phyloP scores from a whole-genome alignment of 2,797 vertebrate genomes.

The Poecilia gillii region DNA sequence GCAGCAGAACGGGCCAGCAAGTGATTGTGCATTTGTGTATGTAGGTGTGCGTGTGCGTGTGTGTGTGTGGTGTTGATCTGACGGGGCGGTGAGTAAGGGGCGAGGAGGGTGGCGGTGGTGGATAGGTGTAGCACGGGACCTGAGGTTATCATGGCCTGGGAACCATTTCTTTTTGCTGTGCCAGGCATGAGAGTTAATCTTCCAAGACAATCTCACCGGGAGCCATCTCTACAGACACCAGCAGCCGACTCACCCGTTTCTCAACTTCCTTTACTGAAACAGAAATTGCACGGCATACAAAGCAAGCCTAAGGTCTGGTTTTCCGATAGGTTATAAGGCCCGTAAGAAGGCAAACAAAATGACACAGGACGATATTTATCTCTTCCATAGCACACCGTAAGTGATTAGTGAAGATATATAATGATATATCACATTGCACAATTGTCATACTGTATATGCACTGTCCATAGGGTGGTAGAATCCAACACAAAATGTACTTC shows the following conservation, averaged over 20 bases:
- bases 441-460: slow-evolving; percentile 75
- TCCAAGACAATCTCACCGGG: slow-evolving; percentile 67
- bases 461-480: slow-evolving; percentile 67
- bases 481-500: slow-evolving; percentile 68
- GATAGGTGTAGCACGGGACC: slow-evolving; percentile 65
- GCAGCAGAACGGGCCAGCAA: slow-evolving; percentile 79
- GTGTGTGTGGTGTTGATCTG: slow-evolving; percentile 37
- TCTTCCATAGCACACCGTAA: slow-evolving; percentile 68
- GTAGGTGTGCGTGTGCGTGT: slow-evolving; percentile 41
- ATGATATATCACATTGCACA: slow-evolving; percentile 79
- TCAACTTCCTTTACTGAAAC: slow-evolving; percentile 76
- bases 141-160: slow-evolving; percentile 80
- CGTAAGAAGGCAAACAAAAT: slow-evolving; percentile 78
- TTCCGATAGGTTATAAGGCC: slow-evolving; percentile 73
- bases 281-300: slow-evolving; percentile 78
- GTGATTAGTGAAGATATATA: slow-evolving; percentile 76
- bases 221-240: slow-evolving; percentile 74
- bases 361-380: slow-evolving; percentile 77
- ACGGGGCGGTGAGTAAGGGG: slow-evolving; percentile 19
- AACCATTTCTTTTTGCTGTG: slow-evolving; percentile 71
- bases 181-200: slow-evolving; percentile 61
- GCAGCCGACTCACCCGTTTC: slow-evolving; percentile 72
- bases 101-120: slow-evolving; percentile 1
- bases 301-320: slow-evolving; percentile 70
- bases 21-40: slow-evolving; percentile 52